Conservation (phyloP, 2,888 invertebrate species). For the Trichopria drosophilae region DNA sequence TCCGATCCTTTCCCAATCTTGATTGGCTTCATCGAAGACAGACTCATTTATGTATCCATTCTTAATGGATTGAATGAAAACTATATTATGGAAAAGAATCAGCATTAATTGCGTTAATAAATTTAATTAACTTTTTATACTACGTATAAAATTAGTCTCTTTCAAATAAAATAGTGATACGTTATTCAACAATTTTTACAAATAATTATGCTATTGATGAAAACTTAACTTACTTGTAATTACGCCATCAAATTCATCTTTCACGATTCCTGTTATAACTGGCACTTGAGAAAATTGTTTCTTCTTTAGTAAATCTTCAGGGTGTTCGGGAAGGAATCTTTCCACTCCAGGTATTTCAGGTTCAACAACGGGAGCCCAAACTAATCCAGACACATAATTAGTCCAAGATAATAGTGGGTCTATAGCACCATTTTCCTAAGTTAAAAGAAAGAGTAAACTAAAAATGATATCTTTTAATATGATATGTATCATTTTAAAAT, state of each 20-base stretch:
- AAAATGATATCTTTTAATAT: too few relatives aligned
- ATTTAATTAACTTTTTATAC: too few relatives aligned
- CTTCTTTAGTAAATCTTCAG: constrained; percentile 61
- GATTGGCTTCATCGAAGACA: constrained; percentile 60
- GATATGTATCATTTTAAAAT: too few relatives aligned
- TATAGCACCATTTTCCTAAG: too few relatives aligned
- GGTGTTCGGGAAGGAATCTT: constrained; percentile 66
- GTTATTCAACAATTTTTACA: background rate
- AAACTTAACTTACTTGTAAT: background rate
- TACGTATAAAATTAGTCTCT: too few relatives aligned
- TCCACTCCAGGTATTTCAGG: constrained; percentile 66
- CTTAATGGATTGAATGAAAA: constrained; percentile 9
- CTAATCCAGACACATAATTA: too few relatives aligned
- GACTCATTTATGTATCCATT: constrained; percentile 60
- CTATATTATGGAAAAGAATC: background rate
- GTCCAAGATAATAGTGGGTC: too few relatives aligned
- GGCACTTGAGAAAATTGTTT: constrained; percentile 68
- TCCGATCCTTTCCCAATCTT: constrained; percentile 65
- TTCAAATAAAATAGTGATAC: background rate
- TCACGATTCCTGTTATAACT: constrained; percentile 66
- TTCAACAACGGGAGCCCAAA: constrained; percentile 69
- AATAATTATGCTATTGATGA: background rate
- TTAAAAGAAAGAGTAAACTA: too few relatives aligned
- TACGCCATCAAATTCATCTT: constrained; percentile 70
- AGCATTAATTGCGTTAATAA: too few relatives aligned